Conservation (phyloP, 2,113 vertebrate species). For the Scatophagus argus region DNA sequence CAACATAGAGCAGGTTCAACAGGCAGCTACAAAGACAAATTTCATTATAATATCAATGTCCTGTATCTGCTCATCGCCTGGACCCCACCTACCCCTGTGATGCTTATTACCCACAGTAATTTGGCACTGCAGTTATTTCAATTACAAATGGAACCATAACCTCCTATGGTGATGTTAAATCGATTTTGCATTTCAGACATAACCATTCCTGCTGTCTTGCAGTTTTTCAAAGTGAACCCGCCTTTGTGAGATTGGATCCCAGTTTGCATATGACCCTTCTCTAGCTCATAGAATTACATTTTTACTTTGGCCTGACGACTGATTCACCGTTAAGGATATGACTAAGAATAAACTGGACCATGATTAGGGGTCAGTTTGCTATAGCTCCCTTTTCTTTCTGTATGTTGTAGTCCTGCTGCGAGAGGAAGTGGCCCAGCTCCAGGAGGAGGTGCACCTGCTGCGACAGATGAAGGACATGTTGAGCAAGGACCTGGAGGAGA, state of each 20-base stretch:
- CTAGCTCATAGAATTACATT: not conserved
- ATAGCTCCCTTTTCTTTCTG: slow-evolving; percentile 12
- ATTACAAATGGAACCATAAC: slow-evolving; percentile 46
- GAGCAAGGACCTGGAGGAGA: slow-evolving; percentile 96
- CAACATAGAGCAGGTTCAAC: slow-evolving; percentile 23
- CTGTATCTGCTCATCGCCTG: slow-evolving; percentile 32
- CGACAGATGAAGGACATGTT: slow-evolving; percentile 99
- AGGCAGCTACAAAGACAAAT: slow-evolving; percentile 40
- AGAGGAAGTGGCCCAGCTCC: slow-evolving; percentile 96
- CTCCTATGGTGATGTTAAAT: slow-evolving; percentile 41
- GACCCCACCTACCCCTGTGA: slow-evolving; percentile 18
- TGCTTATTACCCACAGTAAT: slow-evolving; percentile 41
- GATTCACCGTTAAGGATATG: not conserved
- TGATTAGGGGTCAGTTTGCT: not conserved
- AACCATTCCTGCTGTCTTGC: slow-evolving; percentile 6
- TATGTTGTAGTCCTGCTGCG: slow-evolving; percentile 89
- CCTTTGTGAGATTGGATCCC: not conserved
- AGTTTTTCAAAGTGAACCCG: not conserved
- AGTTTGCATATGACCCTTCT: not conserved
- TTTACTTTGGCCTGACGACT: not conserved
- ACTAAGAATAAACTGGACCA: not conserved
- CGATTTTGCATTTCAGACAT: slow-evolving; percentile 35
- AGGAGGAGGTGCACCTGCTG: slow-evolving; percentile 97
- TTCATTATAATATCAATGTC: slow-evolving; percentile 31
- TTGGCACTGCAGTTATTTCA: slow-evolving; percentile 34